Evolutionary conservation across 2,113 vertebrate genomes (phyloP).

Genomic region (Mustela nigripes): DNA sequence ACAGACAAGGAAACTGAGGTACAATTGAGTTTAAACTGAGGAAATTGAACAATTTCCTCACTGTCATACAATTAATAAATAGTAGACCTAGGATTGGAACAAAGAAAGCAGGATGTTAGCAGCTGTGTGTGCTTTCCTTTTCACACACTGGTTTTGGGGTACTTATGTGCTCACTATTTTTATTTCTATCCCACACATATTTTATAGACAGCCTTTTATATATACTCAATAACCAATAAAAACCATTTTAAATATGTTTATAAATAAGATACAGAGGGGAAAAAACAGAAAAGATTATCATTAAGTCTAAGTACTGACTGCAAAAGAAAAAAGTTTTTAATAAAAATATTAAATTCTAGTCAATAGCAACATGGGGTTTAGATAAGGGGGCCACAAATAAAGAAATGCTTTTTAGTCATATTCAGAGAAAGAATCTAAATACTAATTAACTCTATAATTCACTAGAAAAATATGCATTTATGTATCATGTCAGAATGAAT

Average conservation of each 20-base stretch:
- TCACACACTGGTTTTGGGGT: not conserved
- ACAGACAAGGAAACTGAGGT: not conserved
- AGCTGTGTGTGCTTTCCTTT: not conserved
- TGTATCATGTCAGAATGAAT: not conserved
- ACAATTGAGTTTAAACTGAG: not conserved
- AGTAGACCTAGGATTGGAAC: too few relatives aligned
- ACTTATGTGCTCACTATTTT: not conserved
- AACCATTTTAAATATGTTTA: constrained; percentile 17
- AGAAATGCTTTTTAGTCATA: not conserved
- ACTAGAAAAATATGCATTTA: constrained; percentile 33
- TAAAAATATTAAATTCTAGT: constrained; percentile 46
- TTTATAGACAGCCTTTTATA: constrained; percentile 52
- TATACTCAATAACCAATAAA: constrained; percentile 61
- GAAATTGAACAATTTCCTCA: not conserved
- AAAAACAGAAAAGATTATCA: constrained; percentile 30
- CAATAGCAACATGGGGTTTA: not conserved
- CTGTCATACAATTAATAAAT: not conserved
- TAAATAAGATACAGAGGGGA: not conserved
- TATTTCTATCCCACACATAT: constrained; percentile 36
- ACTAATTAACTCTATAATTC: not conserved
- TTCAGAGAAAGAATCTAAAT: not conserved
- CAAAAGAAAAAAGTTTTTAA: constrained; percentile 17
- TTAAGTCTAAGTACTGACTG: constrained; percentile 55
- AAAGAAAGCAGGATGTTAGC: too few relatives aligned
- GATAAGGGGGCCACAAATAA: not conserved